A percentile compares a stretch with the other conserved stretches of the same genome.
These are phyloP conservation scores for Spermophilus dauricus DNA, from an alignment of 2,113 vertebrate genomes.

Conservation along the genomic window DNA sequence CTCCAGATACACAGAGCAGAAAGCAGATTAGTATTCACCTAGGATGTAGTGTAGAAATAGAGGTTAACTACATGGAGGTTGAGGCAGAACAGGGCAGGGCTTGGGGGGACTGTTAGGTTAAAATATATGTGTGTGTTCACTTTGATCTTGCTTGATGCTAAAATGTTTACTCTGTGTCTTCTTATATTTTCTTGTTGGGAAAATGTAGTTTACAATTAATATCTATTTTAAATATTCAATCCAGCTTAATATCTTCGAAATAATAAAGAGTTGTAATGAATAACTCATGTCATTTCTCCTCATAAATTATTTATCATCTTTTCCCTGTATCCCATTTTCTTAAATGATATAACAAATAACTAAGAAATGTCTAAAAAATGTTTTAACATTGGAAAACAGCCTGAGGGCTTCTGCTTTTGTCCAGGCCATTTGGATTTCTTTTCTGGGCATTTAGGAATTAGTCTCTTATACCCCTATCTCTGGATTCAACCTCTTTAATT, in stretches of 20 bases:
- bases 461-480: background rate
- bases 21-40: background rate
- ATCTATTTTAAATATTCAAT: background rate
- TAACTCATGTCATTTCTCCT: background rate
- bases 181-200: background rate
- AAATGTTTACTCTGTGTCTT: background rate
- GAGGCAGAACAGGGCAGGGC: rapidly evolving
- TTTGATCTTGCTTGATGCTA: background rate
- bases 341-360: background rate
- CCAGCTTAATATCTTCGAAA: background rate
- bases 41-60: background rate
- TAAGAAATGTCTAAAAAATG: background rate
- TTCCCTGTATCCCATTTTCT: background rate
- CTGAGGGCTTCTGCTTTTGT: background rate
- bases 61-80: background rate
- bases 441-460: background rate
- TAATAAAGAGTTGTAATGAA: background rate
- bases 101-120: background rate
- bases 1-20: background rate
- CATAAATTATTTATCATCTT: background rate
- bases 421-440: background rate
- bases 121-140: background rate
- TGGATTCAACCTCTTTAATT: background rate
- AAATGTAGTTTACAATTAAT: background rate
- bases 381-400: background rate